Conservation (phyloP, 2,888 invertebrate species). For the Quadroppia sp. region DNA sequence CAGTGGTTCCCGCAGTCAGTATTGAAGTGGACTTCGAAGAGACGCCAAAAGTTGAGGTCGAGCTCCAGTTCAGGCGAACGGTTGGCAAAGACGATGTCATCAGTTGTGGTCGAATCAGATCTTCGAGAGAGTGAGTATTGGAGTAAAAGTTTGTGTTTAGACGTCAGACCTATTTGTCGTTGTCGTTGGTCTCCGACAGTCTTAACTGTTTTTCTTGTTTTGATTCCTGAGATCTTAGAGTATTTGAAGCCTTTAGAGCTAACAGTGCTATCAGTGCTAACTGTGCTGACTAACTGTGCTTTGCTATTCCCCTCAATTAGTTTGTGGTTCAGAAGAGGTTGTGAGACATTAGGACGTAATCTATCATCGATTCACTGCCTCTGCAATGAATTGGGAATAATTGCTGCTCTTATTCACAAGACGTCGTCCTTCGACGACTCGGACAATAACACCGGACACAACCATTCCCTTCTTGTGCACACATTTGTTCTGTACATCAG, state of each 20-base stretch:
- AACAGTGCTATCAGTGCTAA: slow-evolving; percentile 14
- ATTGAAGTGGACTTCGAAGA: slow-evolving; percentile 43
- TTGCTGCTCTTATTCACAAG: slow-evolving; percentile 40
- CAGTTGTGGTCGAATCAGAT: slow-evolving; percentile 31
- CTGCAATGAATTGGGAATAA: slow-evolving; percentile 39
- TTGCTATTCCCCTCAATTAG: slow-evolving; percentile 12
- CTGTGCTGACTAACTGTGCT: background rate
- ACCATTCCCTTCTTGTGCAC: slow-evolving; percentile 33
- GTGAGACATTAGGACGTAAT: slow-evolving; percentile 29
- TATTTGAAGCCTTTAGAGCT: background rate
- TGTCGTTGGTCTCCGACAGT: background rate
- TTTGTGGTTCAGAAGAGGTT: slow-evolving; percentile 34
- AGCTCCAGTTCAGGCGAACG: slow-evolving; percentile 25
- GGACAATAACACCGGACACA: background rate
- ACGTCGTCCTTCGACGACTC: slow-evolving; percentile 7
- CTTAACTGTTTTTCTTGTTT: slow-evolving; percentile 13
- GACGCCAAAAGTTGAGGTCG: slow-evolving; percentile 41
- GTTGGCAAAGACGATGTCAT: slow-evolving; percentile 18
- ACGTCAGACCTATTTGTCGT: slow-evolving; percentile 18
- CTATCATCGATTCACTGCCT: slow-evolving; percentile 35
- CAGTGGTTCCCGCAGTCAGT: slow-evolving; percentile 43
- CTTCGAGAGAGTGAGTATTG: slow-evolving; percentile 30
- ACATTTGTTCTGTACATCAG: slow-evolving; percentile 37
- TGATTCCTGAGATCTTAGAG: background rate
- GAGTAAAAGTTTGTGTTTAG: slow-evolving; percentile 18